phyloP scores from a whole-genome alignment of 1,140 invertebrate species.

The Aphis gossypii region DNA sequence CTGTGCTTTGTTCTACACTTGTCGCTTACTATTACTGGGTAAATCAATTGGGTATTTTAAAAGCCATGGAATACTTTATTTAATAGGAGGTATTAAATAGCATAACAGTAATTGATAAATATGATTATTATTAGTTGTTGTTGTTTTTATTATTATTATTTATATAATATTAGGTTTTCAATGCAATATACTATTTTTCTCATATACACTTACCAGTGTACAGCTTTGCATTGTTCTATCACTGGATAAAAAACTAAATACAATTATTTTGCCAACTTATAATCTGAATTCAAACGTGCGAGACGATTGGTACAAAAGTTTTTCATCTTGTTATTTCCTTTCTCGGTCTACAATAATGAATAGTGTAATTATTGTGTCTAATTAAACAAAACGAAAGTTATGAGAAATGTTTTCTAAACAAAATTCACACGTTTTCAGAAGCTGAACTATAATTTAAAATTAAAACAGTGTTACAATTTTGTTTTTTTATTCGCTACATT shows the following conservation, averaged over 20 bases:
- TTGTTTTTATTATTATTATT: not conserved
- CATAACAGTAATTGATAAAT: not conserved
- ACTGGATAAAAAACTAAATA: not conserved
- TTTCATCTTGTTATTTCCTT: not conserved
- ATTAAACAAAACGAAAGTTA: conserved; percentile 38
- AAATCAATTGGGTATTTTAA: not conserved
- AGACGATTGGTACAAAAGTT: conserved; percentile 19
- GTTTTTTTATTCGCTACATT: not conserved
- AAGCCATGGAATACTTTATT: not conserved
- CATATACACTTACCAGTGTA: not conserved
- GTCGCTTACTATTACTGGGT: not conserved
- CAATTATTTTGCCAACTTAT: not conserved
- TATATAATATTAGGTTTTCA: too few relatives aligned
- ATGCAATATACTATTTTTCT: not conserved
- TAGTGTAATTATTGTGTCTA: conserved; percentile 20
- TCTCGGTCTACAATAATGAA: not conserved
- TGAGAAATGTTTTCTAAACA: not conserved
- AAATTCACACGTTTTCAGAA: not conserved
- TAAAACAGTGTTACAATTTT: not conserved
- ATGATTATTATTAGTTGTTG: not conserved
- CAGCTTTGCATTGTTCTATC: not conserved
- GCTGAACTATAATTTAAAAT: not conserved
- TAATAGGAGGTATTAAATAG: not conserved
- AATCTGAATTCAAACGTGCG: conserved; percentile 24
- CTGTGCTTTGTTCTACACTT: not conserved